Conservation (phyloP, 1,140 invertebrate genomes). For the Magallana gigas region DNA sequence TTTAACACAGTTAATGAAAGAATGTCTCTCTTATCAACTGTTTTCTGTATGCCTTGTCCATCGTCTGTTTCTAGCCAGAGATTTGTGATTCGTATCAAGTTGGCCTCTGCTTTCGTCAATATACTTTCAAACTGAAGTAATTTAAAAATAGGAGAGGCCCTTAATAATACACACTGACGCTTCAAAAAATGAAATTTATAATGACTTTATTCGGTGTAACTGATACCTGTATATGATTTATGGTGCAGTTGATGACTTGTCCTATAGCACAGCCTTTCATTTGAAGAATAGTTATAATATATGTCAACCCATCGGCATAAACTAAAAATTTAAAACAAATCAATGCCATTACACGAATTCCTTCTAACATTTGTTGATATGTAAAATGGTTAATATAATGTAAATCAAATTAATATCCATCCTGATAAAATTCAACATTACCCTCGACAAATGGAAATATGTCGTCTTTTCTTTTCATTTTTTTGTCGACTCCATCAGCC, state of each 20-base stretch:
- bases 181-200: background rate
- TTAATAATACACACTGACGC: too few relatives aligned
- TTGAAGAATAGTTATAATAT: background rate
- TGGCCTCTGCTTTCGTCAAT: background rate
- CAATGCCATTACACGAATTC: too few relatives aligned
- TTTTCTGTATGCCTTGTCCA: background rate
- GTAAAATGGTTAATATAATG: too few relatives aligned
- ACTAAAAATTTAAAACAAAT: background rate
- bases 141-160: too few relatives aligned
- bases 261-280: constrained; percentile 13
- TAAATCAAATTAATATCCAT: too few relatives aligned
- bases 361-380: too few relatives aligned
- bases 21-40: background rate
- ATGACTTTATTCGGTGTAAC: background rate
- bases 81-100: constrained; percentile 17
- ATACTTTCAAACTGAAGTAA: background rate
- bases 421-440: background rate
- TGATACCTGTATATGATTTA: background rate
- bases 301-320: background rate
- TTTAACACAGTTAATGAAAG: constrained; percentile 5
- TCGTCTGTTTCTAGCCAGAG: constrained; percentile 10
- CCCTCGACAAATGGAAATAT: background rate
- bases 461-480: background rate
- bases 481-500: background rate
- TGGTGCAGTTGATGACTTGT: background rate